Conservation (phyloP, 53 echinoderm and acorn worm species). For the Paracentrotus lividus region DNA sequence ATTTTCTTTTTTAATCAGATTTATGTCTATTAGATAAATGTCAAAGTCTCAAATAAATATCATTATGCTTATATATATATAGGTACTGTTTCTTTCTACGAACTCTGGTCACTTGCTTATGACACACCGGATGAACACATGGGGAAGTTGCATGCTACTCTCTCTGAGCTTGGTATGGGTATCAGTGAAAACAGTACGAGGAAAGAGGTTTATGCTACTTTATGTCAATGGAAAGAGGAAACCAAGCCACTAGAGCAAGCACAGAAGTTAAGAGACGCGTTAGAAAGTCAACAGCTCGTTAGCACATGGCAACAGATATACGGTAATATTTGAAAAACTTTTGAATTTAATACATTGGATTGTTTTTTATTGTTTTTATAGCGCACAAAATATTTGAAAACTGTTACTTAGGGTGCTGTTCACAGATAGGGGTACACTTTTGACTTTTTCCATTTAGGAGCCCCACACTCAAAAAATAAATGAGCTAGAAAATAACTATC, state of each 20-base stretch:
- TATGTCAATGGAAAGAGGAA: background rate
- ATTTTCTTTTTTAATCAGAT: too few species aligned
- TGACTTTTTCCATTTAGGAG: too few species aligned
- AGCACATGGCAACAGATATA: background rate
- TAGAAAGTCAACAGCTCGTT: background rate
- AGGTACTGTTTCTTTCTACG: background rate
- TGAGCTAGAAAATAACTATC: too few species aligned
- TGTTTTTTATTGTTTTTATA: too few species aligned
- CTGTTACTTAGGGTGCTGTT: too few species aligned
- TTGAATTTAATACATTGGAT: too few species aligned
- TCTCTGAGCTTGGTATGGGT: background rate
- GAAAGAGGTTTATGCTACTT: background rate
- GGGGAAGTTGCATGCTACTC: background rate
- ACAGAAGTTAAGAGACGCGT: background rate
- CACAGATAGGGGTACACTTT: too few species aligned
- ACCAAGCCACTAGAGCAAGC: background rate
- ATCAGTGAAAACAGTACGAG: background rate
- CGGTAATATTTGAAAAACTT: background rate
- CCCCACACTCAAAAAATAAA: too few species aligned
- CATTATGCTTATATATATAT: too few species aligned
- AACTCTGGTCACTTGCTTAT: conserved; percentile 7
- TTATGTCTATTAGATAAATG: too few species aligned
- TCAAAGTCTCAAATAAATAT: too few species aligned
- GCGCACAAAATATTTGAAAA: too few species aligned
- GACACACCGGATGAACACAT: background rate